Evolutionary conservation across 1,140 invertebrate species (phyloP), one percentile per base, ranked within the genome.

Genomic region (Drosophila littoralis): DNA sequence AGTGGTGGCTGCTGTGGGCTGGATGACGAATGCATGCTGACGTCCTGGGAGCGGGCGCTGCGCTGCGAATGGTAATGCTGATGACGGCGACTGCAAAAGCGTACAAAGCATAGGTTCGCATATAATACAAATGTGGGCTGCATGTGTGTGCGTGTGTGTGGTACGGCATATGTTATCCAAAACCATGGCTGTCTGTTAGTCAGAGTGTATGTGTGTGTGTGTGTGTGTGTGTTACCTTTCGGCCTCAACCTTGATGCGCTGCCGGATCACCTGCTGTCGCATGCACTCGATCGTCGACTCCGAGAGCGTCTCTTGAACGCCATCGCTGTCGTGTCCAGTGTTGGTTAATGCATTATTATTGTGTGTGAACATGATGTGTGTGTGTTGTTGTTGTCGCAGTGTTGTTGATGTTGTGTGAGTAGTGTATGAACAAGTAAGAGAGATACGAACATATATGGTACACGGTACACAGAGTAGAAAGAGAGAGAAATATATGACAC

Each of bases 51-150:
- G 60, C 94, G 93, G 51, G 95, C 94, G 68, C 95, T 94, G 55
- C 96, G 93, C 92, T 96, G 96, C 6, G 96, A 96, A 93, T 96
- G 96, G 91, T 96, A 96, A 84, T 95, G 94, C 91, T 96, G 94
- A 92, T 96, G 94, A 84, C 94, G 92, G 71, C 95, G 94, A 93
- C 95, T 95, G 93, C 50, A 52, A 55, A 67, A 65, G 60, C 50
- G 45, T 75, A 78, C 65, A 79, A 42, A 65, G 40, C 60, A 36
- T 38, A 33, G 33, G 9, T 33, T 61, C 38, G 32, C 58, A 17
- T 65, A 64, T 60, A 35, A 48, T 36, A 22, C 15, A 57, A 46
- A 61, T 54, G 60, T 40, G n/a, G 28, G 15, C 6, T 17, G 15
- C 43, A 33, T 6, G 28, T 50, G 15, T 55, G 65, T 7, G 45